Conservation (phyloP, 2,888 invertebrate species). For the Sericinus montela region DNA sequence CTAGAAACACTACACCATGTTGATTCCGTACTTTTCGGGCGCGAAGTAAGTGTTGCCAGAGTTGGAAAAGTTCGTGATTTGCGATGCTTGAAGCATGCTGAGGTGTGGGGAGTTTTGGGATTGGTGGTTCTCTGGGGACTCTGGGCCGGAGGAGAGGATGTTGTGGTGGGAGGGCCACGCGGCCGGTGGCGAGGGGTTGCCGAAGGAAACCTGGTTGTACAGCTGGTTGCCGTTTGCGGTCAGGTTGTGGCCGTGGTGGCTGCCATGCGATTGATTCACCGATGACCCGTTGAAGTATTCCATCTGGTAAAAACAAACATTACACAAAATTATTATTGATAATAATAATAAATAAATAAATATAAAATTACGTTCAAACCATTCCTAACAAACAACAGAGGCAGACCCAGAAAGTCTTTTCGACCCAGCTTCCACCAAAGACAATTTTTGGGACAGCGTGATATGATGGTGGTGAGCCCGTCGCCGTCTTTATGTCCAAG, state of each 20-base stretch:
- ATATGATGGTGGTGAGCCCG: no score
- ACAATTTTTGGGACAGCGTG: no score
- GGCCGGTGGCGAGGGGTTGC: constrained; percentile 68
- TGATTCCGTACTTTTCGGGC: constrained; percentile 74
- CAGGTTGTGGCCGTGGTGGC: constrained; percentile 66
- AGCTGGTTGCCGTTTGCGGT: constrained; percentile 69
- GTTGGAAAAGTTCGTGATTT: constrained; percentile 76
- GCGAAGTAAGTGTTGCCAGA: constrained; percentile 72
- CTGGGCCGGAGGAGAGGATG: constrained; percentile 64
- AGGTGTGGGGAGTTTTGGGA: constrained; percentile 66
- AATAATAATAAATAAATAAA: no score
- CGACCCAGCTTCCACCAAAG: no score
- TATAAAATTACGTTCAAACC: no score
- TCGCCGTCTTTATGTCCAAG: no score
- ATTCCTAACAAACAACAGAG: no score
- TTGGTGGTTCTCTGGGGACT: constrained; percentile 71
- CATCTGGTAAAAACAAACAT: constrained; percentile 60
- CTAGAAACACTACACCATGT: constrained; percentile 76
- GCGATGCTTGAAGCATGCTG: constrained; percentile 72
- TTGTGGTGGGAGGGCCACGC: constrained; percentile 72
- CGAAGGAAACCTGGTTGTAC: constrained; percentile 74
- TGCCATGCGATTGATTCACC: constrained; percentile 65
- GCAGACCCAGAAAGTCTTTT: no score
- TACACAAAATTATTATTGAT: no score
- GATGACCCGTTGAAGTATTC: constrained; percentile 74